Evolutionary conservation across 2,113 vertebrate genomes (phyloP).

Genomic region (Archilochus colubris): DNA sequence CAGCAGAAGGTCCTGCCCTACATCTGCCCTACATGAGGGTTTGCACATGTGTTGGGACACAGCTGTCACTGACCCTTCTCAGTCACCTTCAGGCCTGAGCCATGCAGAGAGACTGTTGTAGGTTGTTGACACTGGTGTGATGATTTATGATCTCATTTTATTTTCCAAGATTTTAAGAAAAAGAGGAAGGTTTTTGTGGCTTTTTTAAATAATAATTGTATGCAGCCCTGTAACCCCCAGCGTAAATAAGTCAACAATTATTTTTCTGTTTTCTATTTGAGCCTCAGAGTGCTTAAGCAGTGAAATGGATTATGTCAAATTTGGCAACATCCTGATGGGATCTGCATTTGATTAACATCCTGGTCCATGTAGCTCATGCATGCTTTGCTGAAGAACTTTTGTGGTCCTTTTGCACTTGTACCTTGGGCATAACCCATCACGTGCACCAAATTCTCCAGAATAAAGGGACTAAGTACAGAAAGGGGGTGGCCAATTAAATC

Average conservation of each 20-base stretch:
- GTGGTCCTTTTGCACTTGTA: neutral
- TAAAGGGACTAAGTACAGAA: neutral
- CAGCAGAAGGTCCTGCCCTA: neutral
- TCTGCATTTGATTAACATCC: neutral
- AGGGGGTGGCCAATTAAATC: neutral
- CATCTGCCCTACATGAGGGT: neutral
- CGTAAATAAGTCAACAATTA: neutral
- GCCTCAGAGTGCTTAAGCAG: neutral
- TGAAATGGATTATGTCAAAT: neutral
- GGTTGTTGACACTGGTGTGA: neutral
- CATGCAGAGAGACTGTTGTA: neutral
- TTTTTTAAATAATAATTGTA: rapidly evolving
- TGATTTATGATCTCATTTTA: neutral
- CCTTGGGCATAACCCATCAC: neutral
- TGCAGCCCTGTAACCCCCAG: neutral
- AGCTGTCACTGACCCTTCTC: neutral
- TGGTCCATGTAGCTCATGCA: neutral
- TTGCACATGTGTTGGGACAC: neutral
- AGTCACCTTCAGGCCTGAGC: rapidly evolving
- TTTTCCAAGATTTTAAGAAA: neutral
- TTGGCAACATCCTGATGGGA: neutral
- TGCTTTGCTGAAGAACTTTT: neutral
- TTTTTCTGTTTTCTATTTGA: neutral
- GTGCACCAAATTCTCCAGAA: neutral
- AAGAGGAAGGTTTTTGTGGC: neutral